Evolutionary conservation across 2,797 vertebrate species (phyloP), one percentile per base, ranked within the genome.

Genomic region (Peromyscus aztecus): DNA sequence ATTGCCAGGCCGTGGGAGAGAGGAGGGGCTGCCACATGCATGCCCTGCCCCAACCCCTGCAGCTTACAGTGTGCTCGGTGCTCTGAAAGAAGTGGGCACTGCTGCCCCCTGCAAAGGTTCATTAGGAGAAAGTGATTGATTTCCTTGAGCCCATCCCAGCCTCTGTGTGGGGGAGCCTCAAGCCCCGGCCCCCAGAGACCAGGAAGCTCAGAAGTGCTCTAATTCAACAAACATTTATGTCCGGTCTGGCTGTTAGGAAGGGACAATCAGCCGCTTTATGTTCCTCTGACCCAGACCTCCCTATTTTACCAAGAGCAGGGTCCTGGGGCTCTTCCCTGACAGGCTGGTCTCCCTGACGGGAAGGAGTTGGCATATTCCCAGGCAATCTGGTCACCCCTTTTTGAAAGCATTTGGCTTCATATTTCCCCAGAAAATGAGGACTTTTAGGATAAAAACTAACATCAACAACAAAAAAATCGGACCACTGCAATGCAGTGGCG

Each of bases 401-500:
- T 71, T 40, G 31, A 80, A 96, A 95, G 82, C 89, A 31, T 63
- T 2, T 96, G 94, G 81, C 94, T 63, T 96, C 63, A 76, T 71
- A 92, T 98, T 97, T 97, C n/a, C 78, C 29, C 83, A 89, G 89
- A 34, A 75, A 95, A 96, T 93, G 97, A 98, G 86, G 86, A 89
- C 76, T 96, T 98, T 96, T n/a, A 96, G 86, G 95, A 76, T 80
- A 29, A 86, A 90, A 94, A 93, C 67, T 55, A 73, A 55, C 31
- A 57, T 46, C 16, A 40, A 37, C 55, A 2, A 87, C 2, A 92
- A 97, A 89, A 94, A 93, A 95, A 57, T n/a, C 59, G 19, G 14
- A 97, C 87, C 94, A 98, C 98, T 98, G 98, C 98, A 98, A 95
- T 98, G 98, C 98, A 98, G 98, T 96, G 96, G 77, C 49, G 96